These are phyloP conservation scores for Rhodinocichla rosea DNA, from an alignment of 2,113 vertebrate species.

Conservation along the genomic window DNA sequence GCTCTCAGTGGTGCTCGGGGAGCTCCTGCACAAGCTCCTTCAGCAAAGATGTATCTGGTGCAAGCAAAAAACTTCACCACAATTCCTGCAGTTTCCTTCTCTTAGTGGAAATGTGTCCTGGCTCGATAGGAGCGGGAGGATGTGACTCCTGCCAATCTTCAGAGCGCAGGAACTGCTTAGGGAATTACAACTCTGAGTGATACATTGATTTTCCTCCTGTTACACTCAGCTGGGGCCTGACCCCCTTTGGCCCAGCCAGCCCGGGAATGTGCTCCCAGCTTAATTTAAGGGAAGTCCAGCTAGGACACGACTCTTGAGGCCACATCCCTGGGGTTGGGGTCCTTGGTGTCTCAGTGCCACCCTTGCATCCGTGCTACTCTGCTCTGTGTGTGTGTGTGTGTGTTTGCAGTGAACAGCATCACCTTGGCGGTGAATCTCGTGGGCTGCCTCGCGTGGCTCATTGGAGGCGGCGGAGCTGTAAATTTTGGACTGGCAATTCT, in stretches of 20 bases:
- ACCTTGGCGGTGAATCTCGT: conserved; percentile 95
- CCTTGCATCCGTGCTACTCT: conserved; percentile 14
- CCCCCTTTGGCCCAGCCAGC: neutral
- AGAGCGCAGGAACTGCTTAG: neutral
- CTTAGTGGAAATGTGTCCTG: neutral
- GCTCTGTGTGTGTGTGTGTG: conserved; percentile 51
- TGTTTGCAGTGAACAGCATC: conserved; percentile 88
- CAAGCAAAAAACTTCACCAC: neutral
- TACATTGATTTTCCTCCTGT: neutral
- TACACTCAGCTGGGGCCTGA: neutral
- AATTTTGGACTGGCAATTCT: conserved; percentile 98
- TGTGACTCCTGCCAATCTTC: neutral
- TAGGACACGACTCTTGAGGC: neutral
- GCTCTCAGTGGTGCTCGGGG: neutral
- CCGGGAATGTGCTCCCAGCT: neutral
- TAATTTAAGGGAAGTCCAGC: neutral
- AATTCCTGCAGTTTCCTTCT: neutral
- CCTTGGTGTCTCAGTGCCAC: neutral
- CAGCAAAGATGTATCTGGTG: neutral
- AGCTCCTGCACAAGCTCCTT: neutral
- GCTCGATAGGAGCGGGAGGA: rapidly evolving
- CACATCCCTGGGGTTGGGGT: neutral
- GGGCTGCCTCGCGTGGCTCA: conserved; percentile 97
- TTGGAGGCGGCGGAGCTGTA: conserved; percentile 93
- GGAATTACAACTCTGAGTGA: neutral